These are phyloP conservation scores for Labia minor DNA, from an alignment of 2,888 invertebrate species.

Conservation along the genomic window DNA sequence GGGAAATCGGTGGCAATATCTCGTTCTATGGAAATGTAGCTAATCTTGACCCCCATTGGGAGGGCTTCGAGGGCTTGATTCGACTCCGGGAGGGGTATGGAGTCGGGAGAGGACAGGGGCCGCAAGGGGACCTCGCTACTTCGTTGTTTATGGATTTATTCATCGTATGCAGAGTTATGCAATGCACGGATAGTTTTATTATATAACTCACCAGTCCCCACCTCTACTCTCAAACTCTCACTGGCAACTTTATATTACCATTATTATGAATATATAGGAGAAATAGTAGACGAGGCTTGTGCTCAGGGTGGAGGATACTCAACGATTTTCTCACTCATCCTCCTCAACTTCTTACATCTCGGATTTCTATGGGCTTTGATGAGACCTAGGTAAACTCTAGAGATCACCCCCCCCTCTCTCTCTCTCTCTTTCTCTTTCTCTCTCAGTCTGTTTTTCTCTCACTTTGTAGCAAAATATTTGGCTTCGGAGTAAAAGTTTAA, in stretches of 20 bases:
- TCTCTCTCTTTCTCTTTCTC: too few relatives aligned
- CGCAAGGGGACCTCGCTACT: not conserved
- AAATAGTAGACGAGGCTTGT: not conserved
- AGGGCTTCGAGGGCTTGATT: too few relatives aligned
- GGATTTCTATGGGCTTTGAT: too few relatives aligned
- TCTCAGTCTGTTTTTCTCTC: too few relatives aligned
- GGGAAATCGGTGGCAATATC: not conserved
- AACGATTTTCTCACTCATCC: too few relatives aligned
- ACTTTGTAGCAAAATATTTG: too few relatives aligned
- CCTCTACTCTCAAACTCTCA: not conserved
- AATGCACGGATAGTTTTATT: conserved; percentile 13
- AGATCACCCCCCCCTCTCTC: too few relatives aligned
- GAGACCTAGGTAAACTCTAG: too few relatives aligned
- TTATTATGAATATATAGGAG: conserved; percentile 6
- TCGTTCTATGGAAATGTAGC: not conserved
- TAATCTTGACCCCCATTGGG: conserved; percentile 13
- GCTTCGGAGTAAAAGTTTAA: too few relatives aligned
- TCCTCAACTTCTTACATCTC: too few relatives aligned
- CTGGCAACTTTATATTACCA: conserved; percentile 13
- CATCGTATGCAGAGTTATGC: conserved; percentile 13
- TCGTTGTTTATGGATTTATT: conserved; percentile 13
- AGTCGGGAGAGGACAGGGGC: not conserved
- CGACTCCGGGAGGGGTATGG: not conserved
- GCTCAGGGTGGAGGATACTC: too few relatives aligned
- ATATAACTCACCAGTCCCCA: not conserved